Percentiles rank a stretch among this genome's conserved stretches.
Evolutionary conservation across 2,797 vertebrate species (phyloP).

Genomic region (Enoplosus armatus): DNA sequence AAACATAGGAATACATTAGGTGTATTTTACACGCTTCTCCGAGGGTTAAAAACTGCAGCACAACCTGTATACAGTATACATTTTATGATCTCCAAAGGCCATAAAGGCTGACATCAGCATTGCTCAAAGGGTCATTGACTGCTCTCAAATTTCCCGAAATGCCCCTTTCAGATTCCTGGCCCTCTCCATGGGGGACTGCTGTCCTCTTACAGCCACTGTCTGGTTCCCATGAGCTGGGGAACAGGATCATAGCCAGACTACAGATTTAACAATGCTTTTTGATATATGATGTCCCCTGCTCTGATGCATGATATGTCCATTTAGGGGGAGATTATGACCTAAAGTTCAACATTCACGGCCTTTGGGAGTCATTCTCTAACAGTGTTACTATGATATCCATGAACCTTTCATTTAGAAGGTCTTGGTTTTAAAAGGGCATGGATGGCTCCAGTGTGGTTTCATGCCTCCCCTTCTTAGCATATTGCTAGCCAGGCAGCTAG

Average conservation of each 20-base stretch:
- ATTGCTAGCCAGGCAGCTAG: background rate
- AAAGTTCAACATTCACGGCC: constrained; percentile 1
- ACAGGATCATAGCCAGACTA: constrained; percentile 50
- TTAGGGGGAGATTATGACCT: background rate
- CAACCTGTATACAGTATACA: constrained; percentile 13
- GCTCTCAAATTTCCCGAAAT: constrained; percentile 68
- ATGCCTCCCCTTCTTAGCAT: background rate
- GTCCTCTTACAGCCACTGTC: constrained; percentile 52
- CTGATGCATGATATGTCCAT: constrained; percentile 15
- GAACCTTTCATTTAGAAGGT: background rate
- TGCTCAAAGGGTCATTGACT: constrained; percentile 67
- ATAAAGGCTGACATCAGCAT: constrained; percentile 74
- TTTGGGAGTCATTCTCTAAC: background rate
- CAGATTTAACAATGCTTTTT: constrained; percentile 30
- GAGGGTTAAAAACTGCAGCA: constrained; percentile 24
- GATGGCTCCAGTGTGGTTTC: background rate
- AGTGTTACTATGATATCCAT: background rate
- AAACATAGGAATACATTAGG: no score
- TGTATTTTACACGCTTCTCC: background rate
- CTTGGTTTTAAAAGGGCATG: background rate
- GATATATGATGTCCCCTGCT: constrained; percentile 27
- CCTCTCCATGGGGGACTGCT: constrained; percentile 35
- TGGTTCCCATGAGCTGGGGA: constrained; percentile 70
- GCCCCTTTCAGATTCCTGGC: constrained; percentile 47
- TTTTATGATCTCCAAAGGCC: constrained; percentile 59